Base-by-base conservation (phyloP, 2,113 vertebrate species). In the Lagopus muta region DNA sequence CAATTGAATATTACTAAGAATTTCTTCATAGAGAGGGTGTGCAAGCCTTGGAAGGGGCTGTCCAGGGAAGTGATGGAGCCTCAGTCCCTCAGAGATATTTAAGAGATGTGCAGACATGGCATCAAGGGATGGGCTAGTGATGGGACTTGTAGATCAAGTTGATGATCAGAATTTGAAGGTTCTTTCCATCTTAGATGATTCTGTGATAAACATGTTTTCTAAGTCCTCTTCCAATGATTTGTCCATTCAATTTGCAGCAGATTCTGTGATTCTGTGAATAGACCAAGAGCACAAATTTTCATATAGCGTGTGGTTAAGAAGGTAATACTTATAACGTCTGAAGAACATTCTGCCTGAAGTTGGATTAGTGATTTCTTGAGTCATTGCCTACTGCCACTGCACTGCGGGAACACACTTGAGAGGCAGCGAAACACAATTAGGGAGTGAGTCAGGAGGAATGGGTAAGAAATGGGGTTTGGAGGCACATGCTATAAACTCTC, bases 401-500 rank as follows among this genome's bases (percentile, higher is more conserved):
- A 8, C 28, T 52, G 83, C 73, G 66, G 52, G 58, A 88, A 82
- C 78, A 48, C 70, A 72, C 24, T 61, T 28, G 58, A 36, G 62
- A 84, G 66, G 34, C 27, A 28, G 18, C 4, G 43, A 65, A 55
- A 55, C 36, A 62, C 13, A 3, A 6, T 9, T 10, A 58, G 77
- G n/a, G 72, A 78, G 48, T 48, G 66, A 74, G 34, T 62, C 43
- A 6, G 8, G 21, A 55, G 65, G 42, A 90, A 76, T 0, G 22
- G 84, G 58, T 57, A 92, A 57, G 86, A 86, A 84, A 84, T 6
- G 48, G 77, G 66, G 27, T 62, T 22, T 67, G 54, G 61, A 62
- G 80, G 24, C 21, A 45, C 20, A 52, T 5, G 34, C 32, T 36
- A n/a, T 11, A 45, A 65, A 73, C 21, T 48, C 61, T 54, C 45